Conservation (phyloP, 2,888 invertebrate species). For the Drosophila monieri region DNA sequence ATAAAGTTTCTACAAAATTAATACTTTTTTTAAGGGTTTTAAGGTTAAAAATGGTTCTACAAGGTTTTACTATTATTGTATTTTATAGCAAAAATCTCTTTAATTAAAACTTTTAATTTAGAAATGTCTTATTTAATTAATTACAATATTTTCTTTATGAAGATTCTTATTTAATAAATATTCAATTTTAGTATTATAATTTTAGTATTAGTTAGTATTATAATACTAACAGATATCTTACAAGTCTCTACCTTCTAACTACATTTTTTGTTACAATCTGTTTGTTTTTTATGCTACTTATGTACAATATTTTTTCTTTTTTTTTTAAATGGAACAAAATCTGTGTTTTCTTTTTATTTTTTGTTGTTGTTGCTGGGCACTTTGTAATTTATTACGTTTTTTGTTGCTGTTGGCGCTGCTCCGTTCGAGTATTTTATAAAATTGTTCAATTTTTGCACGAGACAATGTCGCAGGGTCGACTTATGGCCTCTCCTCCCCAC, state of each 20-base stretch:
- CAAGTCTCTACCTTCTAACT: constrained; percentile 5
- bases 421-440: constrained; percentile 45
- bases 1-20: too few relatives aligned
- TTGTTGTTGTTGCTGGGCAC: constrained; percentile 28
- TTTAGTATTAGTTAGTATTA: too few relatives aligned
- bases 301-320: constrained; percentile 3
- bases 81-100: too few relatives aligned
- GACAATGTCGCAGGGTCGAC: constrained; percentile 52
- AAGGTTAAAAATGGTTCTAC: too few relatives aligned
- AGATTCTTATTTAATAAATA: too few relatives aligned
- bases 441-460: constrained; percentile 50
- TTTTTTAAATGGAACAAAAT: constrained; percentile 34
- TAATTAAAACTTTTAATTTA: too few relatives aligned
- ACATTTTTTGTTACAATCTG: neutral
- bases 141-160: too few relatives aligned
- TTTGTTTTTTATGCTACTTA: constrained; percentile 22
- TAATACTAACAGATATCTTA: neutral
- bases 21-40: too few relatives aligned
- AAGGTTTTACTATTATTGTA: too few relatives aligned
- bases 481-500: constrained; percentile 12
- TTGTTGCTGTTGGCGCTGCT: constrained; percentile 15
- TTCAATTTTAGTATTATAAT: too few relatives aligned
- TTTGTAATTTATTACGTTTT: constrained; percentile 67
- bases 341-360: constrained; percentile 26
- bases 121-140: too few relatives aligned